phyloP scores from a whole-genome alignment of 2,888 invertebrate species.

The Dolichopus griseipennis region DNA sequence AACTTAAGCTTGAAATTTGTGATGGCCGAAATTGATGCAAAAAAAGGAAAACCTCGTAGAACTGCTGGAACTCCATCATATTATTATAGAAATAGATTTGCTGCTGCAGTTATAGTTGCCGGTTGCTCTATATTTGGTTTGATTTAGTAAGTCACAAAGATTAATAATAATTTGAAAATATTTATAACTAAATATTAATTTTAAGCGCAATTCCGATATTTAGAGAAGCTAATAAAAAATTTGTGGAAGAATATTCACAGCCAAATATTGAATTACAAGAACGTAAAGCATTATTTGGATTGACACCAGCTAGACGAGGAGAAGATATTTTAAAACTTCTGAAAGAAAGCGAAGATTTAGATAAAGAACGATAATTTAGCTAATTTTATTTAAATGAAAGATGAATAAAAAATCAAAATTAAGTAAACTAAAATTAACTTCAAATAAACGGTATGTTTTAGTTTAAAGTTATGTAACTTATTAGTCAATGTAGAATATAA shows the following conservation, averaged over 20 bases:
- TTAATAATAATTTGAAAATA: neutral
- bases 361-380: slow-evolving; percentile 26
- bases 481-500: slow-evolving; percentile 20
- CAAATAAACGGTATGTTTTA: slow-evolving; percentile 29
- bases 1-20: neutral
- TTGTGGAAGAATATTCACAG: slow-evolving; percentile 21
- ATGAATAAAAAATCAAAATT: slow-evolving; percentile 37
- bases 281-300: slow-evolving; percentile 29
- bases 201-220: slow-evolving; percentile 32
- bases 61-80: slow-evolving; percentile 57
- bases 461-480: slow-evolving; percentile 16
- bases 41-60: slow-evolving; percentile 57
- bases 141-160: slow-evolving; percentile 29
- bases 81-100: slow-evolving; percentile 48
- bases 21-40: slow-evolving; percentile 45
- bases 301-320: slow-evolving; percentile 27
- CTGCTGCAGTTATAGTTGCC: slow-evolving; percentile 44
- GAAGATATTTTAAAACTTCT: slow-evolving; percentile 29
- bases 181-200: neutral
- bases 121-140: slow-evolving; percentile 31
- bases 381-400: slow-evolving; percentile 11
- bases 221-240: slow-evolving; percentile 27
- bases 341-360: slow-evolving; percentile 28
- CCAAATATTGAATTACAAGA: slow-evolving; percentile 31
- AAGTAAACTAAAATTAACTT: slow-evolving; percentile 32